Percentiles rank a stretch among this genome's conserved stretches.
These are phyloP conservation scores for Cheilinus undulatus DNA, from an alignment of 2,113 vertebrate genomes.

Conservation along the genomic window DNA sequence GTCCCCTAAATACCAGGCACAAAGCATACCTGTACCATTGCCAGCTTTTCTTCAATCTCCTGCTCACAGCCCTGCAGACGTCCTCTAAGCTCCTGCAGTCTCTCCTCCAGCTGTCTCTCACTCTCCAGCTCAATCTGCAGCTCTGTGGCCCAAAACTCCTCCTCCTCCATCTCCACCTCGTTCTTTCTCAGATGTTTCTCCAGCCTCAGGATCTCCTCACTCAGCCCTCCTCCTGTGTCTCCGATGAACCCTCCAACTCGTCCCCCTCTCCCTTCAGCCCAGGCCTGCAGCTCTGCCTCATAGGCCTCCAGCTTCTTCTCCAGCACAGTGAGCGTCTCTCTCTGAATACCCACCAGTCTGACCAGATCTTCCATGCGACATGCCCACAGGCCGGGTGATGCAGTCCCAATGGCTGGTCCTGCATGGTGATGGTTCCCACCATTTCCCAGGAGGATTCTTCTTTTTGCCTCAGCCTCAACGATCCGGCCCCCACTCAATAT, in stretches of 20 bases:
- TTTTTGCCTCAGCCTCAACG: constrained; percentile 87
- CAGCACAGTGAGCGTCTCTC: constrained; percentile 89
- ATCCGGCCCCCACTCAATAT: constrained; percentile 89
- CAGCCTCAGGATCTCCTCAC: constrained; percentile 90
- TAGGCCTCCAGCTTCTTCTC: constrained; percentile 90
- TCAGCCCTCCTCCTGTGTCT: constrained; percentile 72
- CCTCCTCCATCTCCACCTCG: constrained; percentile 95
- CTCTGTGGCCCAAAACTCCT: constrained; percentile 98
- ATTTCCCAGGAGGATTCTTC: constrained; percentile 82
- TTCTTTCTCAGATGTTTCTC: constrained; percentile 94
- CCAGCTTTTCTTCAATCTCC: constrained; percentile 88
- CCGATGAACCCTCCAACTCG: constrained; percentile 81
- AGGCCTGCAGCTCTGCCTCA: constrained; percentile 88
- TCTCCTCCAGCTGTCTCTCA: constrained; percentile 94
- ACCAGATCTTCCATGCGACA: constrained; percentile 88
- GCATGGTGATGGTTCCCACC: constrained; percentile 69
- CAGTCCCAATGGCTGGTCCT: constrained; percentile 38
- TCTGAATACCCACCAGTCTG: constrained; percentile 90
- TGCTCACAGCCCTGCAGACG: constrained; percentile 89
- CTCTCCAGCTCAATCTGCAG: constrained; percentile 97
- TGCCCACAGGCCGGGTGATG: constrained; percentile 75
- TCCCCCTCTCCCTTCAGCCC: constrained; percentile 85
- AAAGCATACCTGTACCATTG: constrained; percentile 85
- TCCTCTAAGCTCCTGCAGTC: constrained; percentile 90
- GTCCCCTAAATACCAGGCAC: constrained; percentile 7